These are phyloP conservation scores for Cyanoliseus patagonus DNA, from an alignment of 2,113 vertebrate genomes.

Conservation along the genomic window DNA sequence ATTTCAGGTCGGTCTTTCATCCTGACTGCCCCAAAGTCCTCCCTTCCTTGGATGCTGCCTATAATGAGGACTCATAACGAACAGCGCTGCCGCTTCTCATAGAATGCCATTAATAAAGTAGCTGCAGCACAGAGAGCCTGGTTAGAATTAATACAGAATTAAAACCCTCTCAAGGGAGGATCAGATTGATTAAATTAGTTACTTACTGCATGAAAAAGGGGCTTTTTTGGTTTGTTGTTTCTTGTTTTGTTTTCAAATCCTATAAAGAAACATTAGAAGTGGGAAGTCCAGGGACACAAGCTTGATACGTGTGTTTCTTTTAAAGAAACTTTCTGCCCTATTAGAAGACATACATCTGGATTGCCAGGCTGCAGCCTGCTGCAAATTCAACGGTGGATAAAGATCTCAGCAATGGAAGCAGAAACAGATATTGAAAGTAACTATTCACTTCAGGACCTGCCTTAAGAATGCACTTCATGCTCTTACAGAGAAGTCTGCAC, in stretches of 20 bases:
- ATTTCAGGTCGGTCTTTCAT: not conserved
- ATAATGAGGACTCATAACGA: not conserved
- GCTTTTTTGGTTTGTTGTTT: not conserved
- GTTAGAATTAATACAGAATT: not conserved
- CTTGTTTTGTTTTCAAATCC: not conserved
- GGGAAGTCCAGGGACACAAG: not conserved
- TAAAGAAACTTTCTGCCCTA: not conserved
- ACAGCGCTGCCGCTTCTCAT: not conserved
- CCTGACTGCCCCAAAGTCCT: not conserved
- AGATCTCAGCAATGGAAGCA: not conserved
- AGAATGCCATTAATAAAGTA: not conserved
- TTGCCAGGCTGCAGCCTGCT: not conserved
- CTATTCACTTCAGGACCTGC: not conserved
- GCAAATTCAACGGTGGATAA: not conserved
- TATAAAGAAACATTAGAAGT: conserved; percentile 10
- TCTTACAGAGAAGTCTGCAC: not conserved
- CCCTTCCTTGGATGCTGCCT: not conserved
- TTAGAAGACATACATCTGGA: not conserved
- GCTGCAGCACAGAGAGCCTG: not conserved
- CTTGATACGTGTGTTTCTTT: not conserved
- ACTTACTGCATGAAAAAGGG: not conserved
- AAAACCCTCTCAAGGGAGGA: not conserved
- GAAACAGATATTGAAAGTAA: not conserved
- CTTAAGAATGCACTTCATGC: not conserved
- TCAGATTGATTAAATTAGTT: not conserved